phyloP scores from a whole-genome alignment of 2,797 vertebrate genomes.

The Lindbergichthys nudifrons region DNA sequence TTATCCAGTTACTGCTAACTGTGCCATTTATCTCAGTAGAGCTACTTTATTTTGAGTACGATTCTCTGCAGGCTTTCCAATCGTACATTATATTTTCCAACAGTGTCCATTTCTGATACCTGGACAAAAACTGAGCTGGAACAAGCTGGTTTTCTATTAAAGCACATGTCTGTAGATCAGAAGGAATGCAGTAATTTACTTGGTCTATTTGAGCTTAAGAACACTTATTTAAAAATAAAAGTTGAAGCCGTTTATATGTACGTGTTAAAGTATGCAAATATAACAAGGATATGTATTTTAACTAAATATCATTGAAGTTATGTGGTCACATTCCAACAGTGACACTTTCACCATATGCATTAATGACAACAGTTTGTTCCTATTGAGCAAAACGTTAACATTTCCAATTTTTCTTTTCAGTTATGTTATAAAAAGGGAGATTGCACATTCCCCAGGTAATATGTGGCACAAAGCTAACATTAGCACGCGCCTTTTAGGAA shows the following conservation, averaged over 20 bases:
- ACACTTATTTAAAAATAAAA: background rate
- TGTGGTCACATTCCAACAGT: constrained; percentile 1
- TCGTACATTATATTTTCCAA: background rate
- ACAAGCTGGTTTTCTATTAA: no score
- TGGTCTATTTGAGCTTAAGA: background rate
- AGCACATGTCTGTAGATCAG: background rate
- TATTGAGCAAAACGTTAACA: background rate
- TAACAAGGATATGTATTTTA: background rate
- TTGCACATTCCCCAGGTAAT: background rate
- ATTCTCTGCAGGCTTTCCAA: background rate
- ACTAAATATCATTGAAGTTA: background rate
- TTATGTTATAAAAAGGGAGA: background rate
- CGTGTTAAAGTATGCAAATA: background rate
- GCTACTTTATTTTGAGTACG: background rate
- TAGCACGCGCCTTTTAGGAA: background rate
- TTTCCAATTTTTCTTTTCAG: background rate
- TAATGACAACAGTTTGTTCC: background rate
- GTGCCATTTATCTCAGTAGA: background rate
- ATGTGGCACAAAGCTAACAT: background rate
- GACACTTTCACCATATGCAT: background rate
- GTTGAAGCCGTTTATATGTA: background rate
- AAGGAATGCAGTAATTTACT: background rate
- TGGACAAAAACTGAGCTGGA: no score
- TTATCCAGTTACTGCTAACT: background rate
- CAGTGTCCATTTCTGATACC: no score